Percentiles rank a stretch among this genome's conserved stretches.
phyloP scores from a whole-genome alignment of 2,113 vertebrate species.

The Mus spicilegus region DNA sequence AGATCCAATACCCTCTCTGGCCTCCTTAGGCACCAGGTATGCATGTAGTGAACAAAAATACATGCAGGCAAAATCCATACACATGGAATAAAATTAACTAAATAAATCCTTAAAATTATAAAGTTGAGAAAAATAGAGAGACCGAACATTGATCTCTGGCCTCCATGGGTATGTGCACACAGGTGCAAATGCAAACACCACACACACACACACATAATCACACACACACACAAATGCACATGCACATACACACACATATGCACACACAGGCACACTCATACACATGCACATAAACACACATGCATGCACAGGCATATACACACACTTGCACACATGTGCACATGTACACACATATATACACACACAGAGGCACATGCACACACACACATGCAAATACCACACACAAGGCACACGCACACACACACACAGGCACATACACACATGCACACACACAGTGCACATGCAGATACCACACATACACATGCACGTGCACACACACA shows the following conservation, averaged over 20 bases:
- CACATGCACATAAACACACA: too few relatives aligned
- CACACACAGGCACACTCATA: too few relatives aligned
- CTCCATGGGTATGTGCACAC: neutral
- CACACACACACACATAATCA: neutral
- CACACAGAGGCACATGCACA: too few relatives aligned
- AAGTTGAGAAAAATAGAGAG: neutral
- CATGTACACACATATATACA: neutral
- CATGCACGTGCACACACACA: too few relatives aligned
- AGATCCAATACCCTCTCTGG: neutral
- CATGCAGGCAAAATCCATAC: neutral
- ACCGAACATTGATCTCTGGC: neutral
- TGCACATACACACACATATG: rapidly evolving
- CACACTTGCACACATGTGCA: neutral
- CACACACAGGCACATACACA: too few relatives aligned
- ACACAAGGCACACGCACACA: too few relatives aligned
- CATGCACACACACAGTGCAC: too few relatives aligned
- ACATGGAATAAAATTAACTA: neutral
- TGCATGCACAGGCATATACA: too few relatives aligned
- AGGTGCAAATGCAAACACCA: neutral
- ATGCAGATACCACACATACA: too few relatives aligned
- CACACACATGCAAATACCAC: too few relatives aligned
- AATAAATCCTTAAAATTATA: neutral
- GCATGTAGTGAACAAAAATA: neutral
- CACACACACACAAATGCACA: neutral
- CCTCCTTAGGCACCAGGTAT: neutral